Conservation (phyloP, 2,797 vertebrate genomes). For the Trachops cirrhosus region DNA sequence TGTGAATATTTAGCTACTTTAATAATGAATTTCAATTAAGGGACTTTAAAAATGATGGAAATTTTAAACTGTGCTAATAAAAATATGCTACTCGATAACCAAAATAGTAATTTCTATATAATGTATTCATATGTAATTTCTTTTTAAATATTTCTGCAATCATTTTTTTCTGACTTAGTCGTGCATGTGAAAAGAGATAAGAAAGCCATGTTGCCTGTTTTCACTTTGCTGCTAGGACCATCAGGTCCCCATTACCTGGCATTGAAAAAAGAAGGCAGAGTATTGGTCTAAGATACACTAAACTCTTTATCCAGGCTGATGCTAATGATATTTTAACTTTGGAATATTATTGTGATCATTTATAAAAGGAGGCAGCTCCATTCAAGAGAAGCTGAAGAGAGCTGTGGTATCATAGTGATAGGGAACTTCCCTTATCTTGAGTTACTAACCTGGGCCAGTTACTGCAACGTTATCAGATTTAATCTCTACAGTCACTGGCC, state of each 20-base stretch:
- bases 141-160: background rate
- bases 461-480: background rate
- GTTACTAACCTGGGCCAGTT: background rate
- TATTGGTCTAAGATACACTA: background rate
- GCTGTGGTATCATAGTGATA: background rate
- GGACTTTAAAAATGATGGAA: background rate
- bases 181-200: background rate
- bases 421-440: background rate
- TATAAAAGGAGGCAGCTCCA: background rate
- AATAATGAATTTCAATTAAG: slow-evolving; percentile 12
- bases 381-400: background rate
- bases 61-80: background rate
- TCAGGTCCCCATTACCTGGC: background rate
- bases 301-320: background rate
- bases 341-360: background rate
- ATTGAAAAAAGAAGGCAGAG: background rate
- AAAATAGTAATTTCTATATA: background rate
- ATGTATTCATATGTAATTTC: background rate
- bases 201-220: background rate
- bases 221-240: background rate
- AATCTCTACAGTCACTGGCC: background rate
- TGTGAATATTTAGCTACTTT: slow-evolving; percentile 4
- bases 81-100: background rate
- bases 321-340: background rate
- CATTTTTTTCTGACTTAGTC: background rate